These are phyloP conservation scores for Egretta garzetta DNA, from an alignment of 2,113 vertebrate genomes.

Conservation along the genomic window DNA sequence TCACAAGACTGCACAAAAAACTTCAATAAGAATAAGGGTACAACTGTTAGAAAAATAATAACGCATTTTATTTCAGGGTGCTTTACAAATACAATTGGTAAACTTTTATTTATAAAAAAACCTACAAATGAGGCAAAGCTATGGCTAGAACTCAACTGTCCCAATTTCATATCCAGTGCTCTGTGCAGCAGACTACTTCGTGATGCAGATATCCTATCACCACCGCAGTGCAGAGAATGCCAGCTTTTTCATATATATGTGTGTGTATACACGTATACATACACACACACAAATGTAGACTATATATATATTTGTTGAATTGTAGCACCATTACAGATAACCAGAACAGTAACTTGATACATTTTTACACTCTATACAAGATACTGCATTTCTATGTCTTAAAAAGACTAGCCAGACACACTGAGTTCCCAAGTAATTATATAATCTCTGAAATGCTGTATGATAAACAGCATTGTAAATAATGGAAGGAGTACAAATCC, in stretches of 20 bases:
- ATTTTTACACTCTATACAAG: neutral
- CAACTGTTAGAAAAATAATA: accelerated
- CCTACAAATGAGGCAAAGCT: neutral
- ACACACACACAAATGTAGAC: neutral
- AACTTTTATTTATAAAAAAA: neutral
- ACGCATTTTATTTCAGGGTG: neutral
- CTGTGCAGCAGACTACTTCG: neutral
- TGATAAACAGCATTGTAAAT: neutral
- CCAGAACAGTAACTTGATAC: neutral
- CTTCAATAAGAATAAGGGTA: neutral
- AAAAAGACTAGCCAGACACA: neutral
- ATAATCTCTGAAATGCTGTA: neutral
- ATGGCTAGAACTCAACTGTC: neutral
- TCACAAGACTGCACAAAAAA: neutral
- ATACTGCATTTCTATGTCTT: neutral
- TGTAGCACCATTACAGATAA: neutral
- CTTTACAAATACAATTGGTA: neutral
- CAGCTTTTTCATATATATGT: neutral
- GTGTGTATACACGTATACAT: too few relatives aligned
- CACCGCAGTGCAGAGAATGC: neutral
- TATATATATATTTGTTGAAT: neutral
- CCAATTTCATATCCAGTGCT: neutral
- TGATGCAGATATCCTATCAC: accelerated
- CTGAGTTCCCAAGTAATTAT: neutral
- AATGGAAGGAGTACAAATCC: neutral